Percentiles rank a stretch among this genome's conserved stretches.
Evolutionary conservation across 2,113 vertebrate species (phyloP).

Genomic region (Podarcis muralis): DNA sequence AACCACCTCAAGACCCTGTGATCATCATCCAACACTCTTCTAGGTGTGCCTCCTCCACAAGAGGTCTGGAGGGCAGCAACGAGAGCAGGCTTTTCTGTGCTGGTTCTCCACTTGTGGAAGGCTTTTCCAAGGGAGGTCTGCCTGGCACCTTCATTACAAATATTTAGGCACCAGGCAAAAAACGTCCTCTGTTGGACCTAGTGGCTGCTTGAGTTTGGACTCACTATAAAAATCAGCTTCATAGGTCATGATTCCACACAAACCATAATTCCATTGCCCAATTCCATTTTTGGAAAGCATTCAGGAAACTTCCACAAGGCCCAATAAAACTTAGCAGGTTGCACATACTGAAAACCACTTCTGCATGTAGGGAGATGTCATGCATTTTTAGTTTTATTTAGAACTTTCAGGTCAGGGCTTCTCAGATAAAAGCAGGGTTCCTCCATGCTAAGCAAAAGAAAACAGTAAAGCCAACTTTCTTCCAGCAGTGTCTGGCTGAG

Average conservation of each 20-base stretch:
- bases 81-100: too few species aligned
- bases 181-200: too few species aligned
- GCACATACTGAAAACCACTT: neutral
- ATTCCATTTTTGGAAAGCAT: neutral
- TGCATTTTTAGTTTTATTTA: neutral
- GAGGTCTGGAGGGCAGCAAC: too few species aligned
- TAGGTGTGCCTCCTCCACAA: too few species aligned
- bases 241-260: neutral
- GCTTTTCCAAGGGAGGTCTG: too few species aligned
- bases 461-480: conserved; percentile 21
- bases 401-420: neutral
- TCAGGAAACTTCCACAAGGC: neutral
- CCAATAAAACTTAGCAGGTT: neutral
- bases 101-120: too few species aligned
- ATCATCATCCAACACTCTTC: too few species aligned
- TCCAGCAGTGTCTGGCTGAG: conserved; percentile 20
- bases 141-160: too few species aligned
- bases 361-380: neutral
- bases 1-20: too few species aligned
- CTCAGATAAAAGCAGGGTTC: conserved; percentile 5
- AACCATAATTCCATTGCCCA: neutral
- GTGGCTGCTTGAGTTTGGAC: neutral
- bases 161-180: neutral
- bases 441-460: conserved; percentile 48
- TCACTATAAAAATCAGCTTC: neutral